Base-by-base conservation (phyloP, 64 coral and sea anemone species). In the Actinia tenebrosa region DNA sequence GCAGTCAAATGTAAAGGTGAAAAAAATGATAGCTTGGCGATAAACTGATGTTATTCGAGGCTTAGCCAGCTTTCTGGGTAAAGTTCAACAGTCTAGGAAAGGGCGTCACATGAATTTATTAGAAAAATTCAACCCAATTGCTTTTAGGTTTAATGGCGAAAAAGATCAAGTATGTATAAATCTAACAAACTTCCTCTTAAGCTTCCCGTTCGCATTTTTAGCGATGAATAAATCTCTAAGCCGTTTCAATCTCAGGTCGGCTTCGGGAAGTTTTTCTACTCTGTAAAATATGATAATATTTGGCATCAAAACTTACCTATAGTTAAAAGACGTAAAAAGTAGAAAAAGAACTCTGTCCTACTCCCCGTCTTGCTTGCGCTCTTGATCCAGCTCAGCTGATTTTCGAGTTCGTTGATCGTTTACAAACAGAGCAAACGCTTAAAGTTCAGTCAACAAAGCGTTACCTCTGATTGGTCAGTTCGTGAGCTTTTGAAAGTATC, bases 361-460 rank as follows among this genome's bases (percentile, higher is more conserved):
- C 10, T 58, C 56, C 17, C 5, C 63, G 63, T 66, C 63, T n/a
- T 14, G 20, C 20, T n/a, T 23, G 63, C n/a, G n/a, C 63, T 23
- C 63, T 66, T 1, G n/a, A 66, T 66, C 22, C 20, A 23, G 63
- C 77, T 79, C 77, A 79, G 77, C 77, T 79, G 77, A 79, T 79
- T 79, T 16, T 19, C 17, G 77, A 42, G 77, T 45, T 47, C 30
- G 30, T 42, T 47, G 42, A 44, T 44, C 77, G 77, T 79, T 79
- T 79, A 20, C 45, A 79, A 79, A 79, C 77, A 79, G 30, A 37
- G 30, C 30, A 37, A 37, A 37, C 30, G 30, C 30, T 37, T 37
- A 37, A 79, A 79, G 45, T 4, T 5, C 2, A 44, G 77, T 79
- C 27, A 79, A 79, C 77, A 79, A 45, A 79, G 45, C 77, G 77